A percentile compares a stretch with the other conserved stretches of the same genome.
phyloP scores from a whole-genome alignment of 2,888 invertebrate species.

The Stenchaetothrips biformis region DNA sequence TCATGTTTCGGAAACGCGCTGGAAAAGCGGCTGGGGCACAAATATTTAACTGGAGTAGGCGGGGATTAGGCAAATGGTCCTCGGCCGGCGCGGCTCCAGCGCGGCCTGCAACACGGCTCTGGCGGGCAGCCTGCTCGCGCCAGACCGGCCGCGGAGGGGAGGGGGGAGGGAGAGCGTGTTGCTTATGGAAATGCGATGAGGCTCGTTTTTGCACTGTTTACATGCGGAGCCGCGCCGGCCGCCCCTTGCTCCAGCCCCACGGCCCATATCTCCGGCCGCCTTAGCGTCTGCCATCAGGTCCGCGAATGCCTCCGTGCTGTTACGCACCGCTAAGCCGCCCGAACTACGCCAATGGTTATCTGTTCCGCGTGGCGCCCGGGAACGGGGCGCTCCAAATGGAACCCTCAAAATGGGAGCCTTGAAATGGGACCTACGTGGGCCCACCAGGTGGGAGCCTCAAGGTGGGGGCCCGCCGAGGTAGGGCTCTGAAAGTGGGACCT shows the following conservation, averaged over 20 bases:
- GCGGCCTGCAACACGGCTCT: no score
- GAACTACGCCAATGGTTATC: not conserved
- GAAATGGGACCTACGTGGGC: no score
- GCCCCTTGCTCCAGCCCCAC: not conserved
- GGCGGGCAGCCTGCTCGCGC: not conserved
- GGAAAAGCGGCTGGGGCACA: not conserved
- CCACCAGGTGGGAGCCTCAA: no score
- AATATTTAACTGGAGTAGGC: constrained; percentile 15
- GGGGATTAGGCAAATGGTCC: constrained; percentile 8
- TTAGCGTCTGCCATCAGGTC: not conserved
- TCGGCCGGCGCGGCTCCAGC: not conserved
- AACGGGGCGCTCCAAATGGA: no score
- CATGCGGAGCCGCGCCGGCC: constrained; percentile 2
- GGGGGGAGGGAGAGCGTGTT: not conserved
- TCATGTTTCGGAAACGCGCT: not conserved
- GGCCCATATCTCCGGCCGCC: not conserved
- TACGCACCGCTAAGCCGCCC: not conserved
- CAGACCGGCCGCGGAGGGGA: not conserved
- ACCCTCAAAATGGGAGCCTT: no score
- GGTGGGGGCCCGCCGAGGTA: no score
- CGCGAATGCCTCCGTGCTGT: not conserved
- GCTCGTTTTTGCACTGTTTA: constrained; percentile 20
- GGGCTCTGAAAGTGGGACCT: no score
- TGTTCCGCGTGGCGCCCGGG: no score
- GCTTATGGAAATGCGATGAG: constrained; percentile 20